Base-by-base conservation (phyloP, 2,888 invertebrate species). In the Lasioglossum pauxillum region DNA sequence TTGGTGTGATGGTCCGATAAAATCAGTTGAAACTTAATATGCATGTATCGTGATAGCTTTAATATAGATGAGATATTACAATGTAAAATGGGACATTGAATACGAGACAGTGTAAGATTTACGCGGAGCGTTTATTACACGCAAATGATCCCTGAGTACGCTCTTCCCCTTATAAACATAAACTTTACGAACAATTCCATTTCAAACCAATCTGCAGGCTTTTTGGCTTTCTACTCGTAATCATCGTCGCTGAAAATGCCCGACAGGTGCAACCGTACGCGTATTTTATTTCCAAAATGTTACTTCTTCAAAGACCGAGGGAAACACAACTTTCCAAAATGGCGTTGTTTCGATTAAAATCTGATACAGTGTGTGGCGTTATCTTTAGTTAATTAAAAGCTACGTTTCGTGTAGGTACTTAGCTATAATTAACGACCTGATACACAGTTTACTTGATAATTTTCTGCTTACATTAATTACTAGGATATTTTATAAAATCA, bases 131-230 rank as follows among this genome's bases (percentile, higher is more conserved):
- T 23, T 69, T 53, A 67, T 27, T n/a, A 67, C 35, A 31, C 1
- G 35, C 31, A 77, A 78, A 53, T 72, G 53, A 41, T 19, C 19
- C 41, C 1, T 16, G n/a, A 72, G 23, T 44, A 72, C 69, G 57
- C 78, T n/a, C 69, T 82, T 74, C 69, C 74, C 44, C 44, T 27
- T 57, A 83, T 53, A n/a, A 78, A 49, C 78, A 82, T 75, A 80
- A 83, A 69, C 44, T 71, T 80, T 14, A 14, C 44, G 14, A 75
- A 80, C 74, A 44, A 74, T 75, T 71, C 75, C 69, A 80, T 79
- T 80, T 38, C 57, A 64, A 27, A 80, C 12, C 16, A 27, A 10
- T 31, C n/a, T 41, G 44, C 16, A 16, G 38, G 16, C 44, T 19
- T 73, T 73, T 60, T 74, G 46, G 5, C n/a, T 78, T 78, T 78